Percentiles rank a stretch among this genome's conserved stretches.
Conservation (phyloP, 2,113 vertebrate genomes). For the Microtus ochrogaster region DNA sequence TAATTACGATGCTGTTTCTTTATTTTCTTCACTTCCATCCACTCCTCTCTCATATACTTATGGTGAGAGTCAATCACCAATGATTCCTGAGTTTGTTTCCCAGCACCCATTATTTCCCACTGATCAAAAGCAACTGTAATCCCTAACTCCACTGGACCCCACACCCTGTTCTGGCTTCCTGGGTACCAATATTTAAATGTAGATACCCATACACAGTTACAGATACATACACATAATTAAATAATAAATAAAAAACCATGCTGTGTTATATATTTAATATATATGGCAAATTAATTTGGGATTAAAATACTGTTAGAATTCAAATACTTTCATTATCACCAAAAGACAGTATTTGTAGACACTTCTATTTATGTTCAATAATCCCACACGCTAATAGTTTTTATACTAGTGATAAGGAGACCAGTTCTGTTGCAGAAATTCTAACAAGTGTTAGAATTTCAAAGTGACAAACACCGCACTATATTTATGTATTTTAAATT, state of each 20-base stretch:
- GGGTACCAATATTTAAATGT: no score
- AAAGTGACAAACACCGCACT: background rate
- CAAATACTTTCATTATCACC: background rate
- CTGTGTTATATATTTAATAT: background rate
- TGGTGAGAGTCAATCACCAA: constrained; percentile 19
- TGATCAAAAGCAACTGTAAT: background rate
- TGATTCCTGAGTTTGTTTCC: background rate
- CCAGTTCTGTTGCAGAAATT: background rate
- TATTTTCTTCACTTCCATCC: constrained; percentile 58
- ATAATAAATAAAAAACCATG: no score
- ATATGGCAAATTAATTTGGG: background rate
- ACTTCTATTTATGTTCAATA: background rate
- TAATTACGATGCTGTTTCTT: constrained; percentile 57
- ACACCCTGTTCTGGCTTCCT: background rate
- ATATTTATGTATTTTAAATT: background rate
- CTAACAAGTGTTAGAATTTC: background rate
- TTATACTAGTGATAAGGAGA: background rate
- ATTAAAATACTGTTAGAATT: background rate
- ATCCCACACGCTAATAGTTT: background rate
- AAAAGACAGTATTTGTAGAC: background rate
- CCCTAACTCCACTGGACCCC: background rate
- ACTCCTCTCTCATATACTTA: background rate
- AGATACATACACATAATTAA: background rate
- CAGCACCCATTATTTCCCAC: background rate
- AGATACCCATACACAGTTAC: background rate